Percentiles rank a stretch among this genome's conserved stretches.
Conservation (phyloP, 1,140 invertebrate genomes). For the Trissolcus basalis region DNA sequence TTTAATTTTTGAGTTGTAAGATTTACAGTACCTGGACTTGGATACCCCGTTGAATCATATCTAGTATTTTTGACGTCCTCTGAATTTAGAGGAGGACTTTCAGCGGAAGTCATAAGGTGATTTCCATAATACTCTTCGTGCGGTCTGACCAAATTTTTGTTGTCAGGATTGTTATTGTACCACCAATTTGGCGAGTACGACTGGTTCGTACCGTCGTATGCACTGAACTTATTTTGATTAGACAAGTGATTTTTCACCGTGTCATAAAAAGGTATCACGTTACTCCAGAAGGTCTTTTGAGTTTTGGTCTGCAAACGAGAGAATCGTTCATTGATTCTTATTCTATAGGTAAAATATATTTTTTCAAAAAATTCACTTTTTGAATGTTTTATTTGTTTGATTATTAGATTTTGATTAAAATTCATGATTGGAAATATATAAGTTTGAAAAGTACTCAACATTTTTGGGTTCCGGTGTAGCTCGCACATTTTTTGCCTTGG, state of each 20-base stretch:
- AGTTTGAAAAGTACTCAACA: constrained; percentile 1
- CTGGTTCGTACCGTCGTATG: constrained; percentile 15
- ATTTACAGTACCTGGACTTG: constrained; percentile 22
- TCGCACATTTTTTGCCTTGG: constrained; percentile 15
- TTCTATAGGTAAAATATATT: no score
- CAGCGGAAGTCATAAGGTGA: constrained; percentile 16
- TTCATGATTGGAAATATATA: no score
- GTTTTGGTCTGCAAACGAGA: constrained; percentile 21
- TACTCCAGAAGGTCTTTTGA: constrained; percentile 35
- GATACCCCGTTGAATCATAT: constrained; percentile 20
- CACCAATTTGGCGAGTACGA: constrained; percentile 10
- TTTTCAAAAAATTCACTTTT: neutral
- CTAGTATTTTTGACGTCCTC: constrained; percentile 11
- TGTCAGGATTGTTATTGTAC: constrained; percentile 9
- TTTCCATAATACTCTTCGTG: constrained; percentile 17
- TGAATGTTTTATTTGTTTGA: no score
- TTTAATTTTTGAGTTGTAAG: no score
- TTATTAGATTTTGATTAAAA: no score
- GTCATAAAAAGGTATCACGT: constrained; percentile 42
- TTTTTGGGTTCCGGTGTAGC: constrained; percentile 3
- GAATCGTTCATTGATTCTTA: neutral
- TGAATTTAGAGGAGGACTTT: constrained; percentile 15
- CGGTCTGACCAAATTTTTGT: constrained; percentile 5
- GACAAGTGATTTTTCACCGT: constrained; percentile 25
- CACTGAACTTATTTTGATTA: constrained; percentile 19